phyloP scores from a whole-genome alignment of 2,113 vertebrate species.

The Anoplopoma fimbria region DNA sequence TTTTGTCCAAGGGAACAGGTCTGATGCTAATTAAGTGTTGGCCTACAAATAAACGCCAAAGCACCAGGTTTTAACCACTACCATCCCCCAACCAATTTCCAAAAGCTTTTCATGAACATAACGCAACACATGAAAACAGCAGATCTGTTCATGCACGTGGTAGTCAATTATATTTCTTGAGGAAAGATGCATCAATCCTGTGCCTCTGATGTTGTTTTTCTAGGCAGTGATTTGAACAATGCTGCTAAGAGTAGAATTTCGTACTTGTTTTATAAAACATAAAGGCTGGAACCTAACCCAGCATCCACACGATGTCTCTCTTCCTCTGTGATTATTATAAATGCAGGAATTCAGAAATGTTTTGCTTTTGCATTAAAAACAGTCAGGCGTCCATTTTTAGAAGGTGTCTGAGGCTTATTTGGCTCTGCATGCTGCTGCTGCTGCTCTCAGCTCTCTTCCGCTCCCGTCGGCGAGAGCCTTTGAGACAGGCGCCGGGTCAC shows the following conservation, averaged over 20 bases:
- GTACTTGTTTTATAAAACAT: background rate
- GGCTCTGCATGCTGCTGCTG: conserved; percentile 33
- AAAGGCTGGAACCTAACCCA: background rate
- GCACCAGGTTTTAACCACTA: background rate
- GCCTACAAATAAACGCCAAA: background rate
- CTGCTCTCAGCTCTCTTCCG: conserved; percentile 65
- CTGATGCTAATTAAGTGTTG: too few relatives aligned
- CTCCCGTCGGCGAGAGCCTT: conserved; percentile 62
- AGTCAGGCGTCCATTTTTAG: conserved; percentile 69
- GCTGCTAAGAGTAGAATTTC: background rate
- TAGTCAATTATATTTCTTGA: background rate
- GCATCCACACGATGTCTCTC: background rate
- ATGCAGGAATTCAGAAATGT: conserved; percentile 21
- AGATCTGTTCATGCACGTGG: background rate
- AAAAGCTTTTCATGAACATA: background rate
- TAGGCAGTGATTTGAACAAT: background rate
- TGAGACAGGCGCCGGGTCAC: conserved; percentile 71
- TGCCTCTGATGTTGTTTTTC: background rate
- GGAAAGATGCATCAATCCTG: background rate
- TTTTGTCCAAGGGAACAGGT: too few relatives aligned
- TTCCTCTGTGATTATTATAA: background rate
- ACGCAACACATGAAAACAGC: background rate
- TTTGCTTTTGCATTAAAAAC: conserved; percentile 51
- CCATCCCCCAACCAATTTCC: background rate
- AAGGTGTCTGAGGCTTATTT: conserved; percentile 57